Percentiles rank a stretch among this genome's conserved stretches.
Conservation (phyloP, 2,113 vertebrate species). For the Apodemus speciosus region DNA sequence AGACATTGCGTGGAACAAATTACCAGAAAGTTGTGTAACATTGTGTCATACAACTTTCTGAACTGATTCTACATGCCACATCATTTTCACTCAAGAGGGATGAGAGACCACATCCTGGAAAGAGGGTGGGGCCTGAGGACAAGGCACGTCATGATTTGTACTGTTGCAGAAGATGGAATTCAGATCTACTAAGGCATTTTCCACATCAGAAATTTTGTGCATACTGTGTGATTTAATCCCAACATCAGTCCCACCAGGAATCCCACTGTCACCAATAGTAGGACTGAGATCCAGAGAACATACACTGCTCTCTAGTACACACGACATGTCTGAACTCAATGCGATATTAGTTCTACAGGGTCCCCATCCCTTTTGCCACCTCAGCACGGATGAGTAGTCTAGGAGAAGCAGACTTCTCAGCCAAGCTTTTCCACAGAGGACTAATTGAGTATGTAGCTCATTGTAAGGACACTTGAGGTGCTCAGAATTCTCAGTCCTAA, state of each 20-base stretch:
- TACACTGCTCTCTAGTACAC: not conserved
- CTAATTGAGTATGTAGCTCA: not conserved
- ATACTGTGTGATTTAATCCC: not conserved
- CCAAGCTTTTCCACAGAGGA: not conserved
- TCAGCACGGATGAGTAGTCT: not conserved
- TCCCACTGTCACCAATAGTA: not conserved
- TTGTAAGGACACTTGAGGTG: not conserved
- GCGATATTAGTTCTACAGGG: not conserved
- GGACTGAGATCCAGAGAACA: not conserved
- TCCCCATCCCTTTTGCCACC: not conserved
- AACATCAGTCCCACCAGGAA: not conserved
- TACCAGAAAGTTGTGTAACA: not conserved
- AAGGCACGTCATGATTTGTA: not conserved
- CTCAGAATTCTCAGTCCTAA: not conserved
- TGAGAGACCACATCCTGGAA: slow-evolving; percentile 19
- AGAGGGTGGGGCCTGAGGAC: not conserved
- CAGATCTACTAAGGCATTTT: not conserved
- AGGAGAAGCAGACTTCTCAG: not conserved
- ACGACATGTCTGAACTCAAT: not conserved
- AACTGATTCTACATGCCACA: too few relatives aligned
- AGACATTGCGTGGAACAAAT: slow-evolving; percentile 16
- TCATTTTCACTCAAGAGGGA: too few relatives aligned
- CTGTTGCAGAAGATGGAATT: not conserved
- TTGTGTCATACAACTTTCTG: not conserved
- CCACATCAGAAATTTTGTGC: not conserved